Percentiles rank a stretch among this genome's conserved stretches.
These are phyloP conservation scores for Pandion haliaetus DNA, from an alignment of 2,113 vertebrate species.

Conservation along the genomic window DNA sequence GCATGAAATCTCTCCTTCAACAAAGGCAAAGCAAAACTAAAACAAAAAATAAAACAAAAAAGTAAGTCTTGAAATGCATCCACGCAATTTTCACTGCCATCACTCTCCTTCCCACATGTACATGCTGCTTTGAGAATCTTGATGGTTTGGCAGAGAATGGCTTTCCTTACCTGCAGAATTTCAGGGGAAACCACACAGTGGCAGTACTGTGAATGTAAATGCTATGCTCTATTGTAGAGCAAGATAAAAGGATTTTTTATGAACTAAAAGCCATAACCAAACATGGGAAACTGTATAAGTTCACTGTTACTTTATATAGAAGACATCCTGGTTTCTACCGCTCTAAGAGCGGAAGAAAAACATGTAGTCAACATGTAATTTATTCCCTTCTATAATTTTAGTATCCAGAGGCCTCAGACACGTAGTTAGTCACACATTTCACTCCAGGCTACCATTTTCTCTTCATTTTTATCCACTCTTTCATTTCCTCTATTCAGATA, in stretches of 20 bases:
- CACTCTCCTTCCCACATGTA: background rate
- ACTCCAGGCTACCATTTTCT: background rate
- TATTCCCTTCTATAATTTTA: constrained; percentile 8
- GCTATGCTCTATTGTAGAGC: background rate
- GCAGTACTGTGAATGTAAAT: constrained; percentile 52
- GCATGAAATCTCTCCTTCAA: background rate
- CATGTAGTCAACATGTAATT: background rate
- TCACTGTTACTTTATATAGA: background rate
- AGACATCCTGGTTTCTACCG: background rate
- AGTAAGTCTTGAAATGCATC: background rate
- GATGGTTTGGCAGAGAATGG: background rate
- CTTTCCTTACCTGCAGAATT: constrained; percentile 3
- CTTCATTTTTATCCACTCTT: background rate
- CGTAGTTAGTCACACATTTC: background rate
- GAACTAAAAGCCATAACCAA: no score
- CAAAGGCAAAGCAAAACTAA: background rate
- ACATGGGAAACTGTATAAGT: no score
- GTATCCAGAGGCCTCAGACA: background rate
- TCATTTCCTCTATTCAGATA: background rate
- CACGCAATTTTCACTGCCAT: background rate
- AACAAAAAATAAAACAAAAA: background rate
- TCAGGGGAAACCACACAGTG: constrained; percentile 51
- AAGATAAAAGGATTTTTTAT: background rate
- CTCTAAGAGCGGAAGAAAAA: background rate
- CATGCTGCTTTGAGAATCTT: background rate